Percentiles rank a stretch among this genome's conserved stretches.
phyloP scores from a whole-genome alignment of 2,797 vertebrate genomes.

The Danio choprae region DNA sequence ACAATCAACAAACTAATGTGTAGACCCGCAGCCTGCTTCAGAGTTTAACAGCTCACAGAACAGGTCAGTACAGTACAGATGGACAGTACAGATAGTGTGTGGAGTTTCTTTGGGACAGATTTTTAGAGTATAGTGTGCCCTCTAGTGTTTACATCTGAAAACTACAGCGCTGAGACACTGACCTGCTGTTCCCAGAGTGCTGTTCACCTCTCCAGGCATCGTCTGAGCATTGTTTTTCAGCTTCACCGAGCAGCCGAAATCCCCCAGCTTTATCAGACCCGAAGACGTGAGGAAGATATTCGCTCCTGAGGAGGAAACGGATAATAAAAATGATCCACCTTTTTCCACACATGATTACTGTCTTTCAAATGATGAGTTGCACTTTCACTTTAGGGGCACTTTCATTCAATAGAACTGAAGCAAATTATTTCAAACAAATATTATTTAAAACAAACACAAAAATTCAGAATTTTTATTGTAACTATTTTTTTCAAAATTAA shows the following conservation, averaged over 20 bases:
- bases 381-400: too few relatives aligned
- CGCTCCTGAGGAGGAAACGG: constrained; percentile 80
- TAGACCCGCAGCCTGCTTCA: neutral
- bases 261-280: constrained; percentile 95
- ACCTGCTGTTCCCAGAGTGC: constrained; percentile 98
- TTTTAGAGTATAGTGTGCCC: constrained; percentile 53
- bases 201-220: constrained; percentile 99
- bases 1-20: neutral
- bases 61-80: neutral
- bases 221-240: constrained; percentile 98
- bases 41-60: neutral
- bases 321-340: neutral
- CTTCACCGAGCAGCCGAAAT: constrained; percentile 98
- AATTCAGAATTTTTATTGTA: too few relatives aligned
- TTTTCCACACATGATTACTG: too few relatives aligned
- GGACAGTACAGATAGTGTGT: neutral
- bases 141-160: constrained; percentile 14
- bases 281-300: constrained; percentile 99
- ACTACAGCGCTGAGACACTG: constrained; percentile 40
- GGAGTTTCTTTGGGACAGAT: neutral
- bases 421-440: too few relatives aligned
- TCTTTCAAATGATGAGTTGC: too few relatives aligned
- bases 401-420: too few relatives aligned
- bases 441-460: too few relatives aligned
- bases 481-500: too few relatives aligned